Evolutionary conservation across 2,888 invertebrate species (phyloP), one percentile per base, ranked within the genome.

Genomic region (Apantesis nais): DNA sequence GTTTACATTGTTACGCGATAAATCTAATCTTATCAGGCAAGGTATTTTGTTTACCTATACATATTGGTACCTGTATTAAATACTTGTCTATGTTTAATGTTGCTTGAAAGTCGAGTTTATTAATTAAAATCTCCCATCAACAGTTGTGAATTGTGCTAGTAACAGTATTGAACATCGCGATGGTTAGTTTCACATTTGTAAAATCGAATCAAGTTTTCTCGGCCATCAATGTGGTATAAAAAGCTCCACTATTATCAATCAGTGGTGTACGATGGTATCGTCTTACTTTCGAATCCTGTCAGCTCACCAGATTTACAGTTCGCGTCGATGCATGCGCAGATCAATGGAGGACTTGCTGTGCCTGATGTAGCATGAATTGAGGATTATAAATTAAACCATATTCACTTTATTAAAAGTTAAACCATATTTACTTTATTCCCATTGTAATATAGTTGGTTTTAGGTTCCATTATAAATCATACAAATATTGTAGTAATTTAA

Each of bases 1-100:
- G 55, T 64, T 63, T 62, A 22, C 52, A 65, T 63, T 48, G 60
- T 68, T 60, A 37, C 62, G 37, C 63, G 62, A 74, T 68, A 62
- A 71, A 63, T 34, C 25, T 71, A 62, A 76, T 68, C 71, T 64
- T 68, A 66, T 67, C 66, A 16, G n/a, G 22, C 9, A 65, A 66
- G 60, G 61, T 58, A 68, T 68, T 60, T 67, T 19, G 34, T 63
- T 60, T 67, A 1, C 60, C 62, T 64, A 55, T 67, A 58, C 5
- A 14, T 14, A 8, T 63, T 25, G 16, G n/a, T 39, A 39, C 62
- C 14, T 62, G 25, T 4, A 62, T n/a, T 14, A 39, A 62, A 39
- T 62, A 62, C 39, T 12, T 39, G 39, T 62, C 62, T 25, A 25
- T 25, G n/a, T 37, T 62, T 2, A 25, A 55, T n/a, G 8, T 9